These are phyloP conservation scores for Ianthella basta DNA, from an alignment of 37 sponge, comb jelly and placozoan species.

Conservation along the genomic window DNA sequence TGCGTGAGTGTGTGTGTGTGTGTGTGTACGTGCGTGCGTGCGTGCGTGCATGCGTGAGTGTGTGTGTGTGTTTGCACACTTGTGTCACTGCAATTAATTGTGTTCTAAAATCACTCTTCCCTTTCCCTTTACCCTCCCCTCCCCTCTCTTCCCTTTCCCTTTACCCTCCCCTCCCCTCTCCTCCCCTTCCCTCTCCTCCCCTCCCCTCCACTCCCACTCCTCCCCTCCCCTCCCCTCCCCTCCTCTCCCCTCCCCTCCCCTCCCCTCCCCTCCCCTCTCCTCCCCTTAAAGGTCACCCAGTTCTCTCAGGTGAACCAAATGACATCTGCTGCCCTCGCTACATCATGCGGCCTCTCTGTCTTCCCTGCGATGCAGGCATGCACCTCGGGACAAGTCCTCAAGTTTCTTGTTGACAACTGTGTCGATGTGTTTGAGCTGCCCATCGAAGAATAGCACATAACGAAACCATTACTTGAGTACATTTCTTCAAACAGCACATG, in stretches of 20 bases:
- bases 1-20: no score
- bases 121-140: neutral
- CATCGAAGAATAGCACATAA: neutral
- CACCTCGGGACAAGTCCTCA: constrained; percentile 60
- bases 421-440: constrained; percentile 32
- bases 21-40: no score
- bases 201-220: no score
- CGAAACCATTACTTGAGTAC: neutral
- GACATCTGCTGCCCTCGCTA: constrained; percentile 76
- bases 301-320: constrained; percentile 64
- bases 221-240: neutral
- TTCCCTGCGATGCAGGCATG: constrained; percentile 74
- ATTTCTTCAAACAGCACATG: neutral
- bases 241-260: neutral
- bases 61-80: no score
- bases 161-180: neutral
- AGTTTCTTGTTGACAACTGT: constrained; percentile 68
- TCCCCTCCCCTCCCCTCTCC: neutral
- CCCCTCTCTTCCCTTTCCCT: neutral
- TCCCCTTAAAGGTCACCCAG: constrained; percentile 39
- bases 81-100: no score
- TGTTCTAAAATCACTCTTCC: no score
- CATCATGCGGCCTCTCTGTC: constrained; percentile 84
- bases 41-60: no score
- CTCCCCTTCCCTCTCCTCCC: no score